Evolutionary conservation across 2,113 vertebrate genomes (phyloP), one percentile per base, ranked within the genome.

Genomic region (Ammospiza caudacuta): DNA sequence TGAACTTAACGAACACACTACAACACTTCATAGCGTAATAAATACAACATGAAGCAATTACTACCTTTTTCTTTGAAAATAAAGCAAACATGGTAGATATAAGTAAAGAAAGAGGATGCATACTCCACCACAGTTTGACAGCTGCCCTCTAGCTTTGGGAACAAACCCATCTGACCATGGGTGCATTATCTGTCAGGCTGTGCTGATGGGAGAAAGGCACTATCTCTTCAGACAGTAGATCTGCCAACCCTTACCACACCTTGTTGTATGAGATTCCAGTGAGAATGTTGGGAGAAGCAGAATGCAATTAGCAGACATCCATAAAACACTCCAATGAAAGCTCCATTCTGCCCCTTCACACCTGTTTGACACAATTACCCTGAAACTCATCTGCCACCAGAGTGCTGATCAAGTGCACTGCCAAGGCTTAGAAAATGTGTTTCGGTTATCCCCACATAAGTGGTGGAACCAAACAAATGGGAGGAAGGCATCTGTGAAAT

Each of bases 391-490:
- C 72, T 94, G 66, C 89, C 78, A 76, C 64, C 27, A 68, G 78
- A 82, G 68, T 55, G 47, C 41, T 94, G 94, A 97, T 96, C 89
- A 95, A 94, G 76, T 88, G 61, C 68, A 37, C 61, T 92, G 28
- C 29, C 2, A 21, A 74, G 79, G 75, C 51, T 93, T 66, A 47
- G 75, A 68, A 96, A 96, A 80, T 37, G 51, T 89, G 44, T 61
- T 96, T 83, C 46, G 8, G 59, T 87, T 92, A 90, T 96, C 72
- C 73, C 49, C 66, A 73, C 37, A 7, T 44, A 84, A 86, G 62
- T 70, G 81, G 54, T 72, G 51, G 66, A 89, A 88, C 44, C 79
- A 64, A 83, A 80, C 58, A 80, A 94, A 75, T 37, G 27, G 51
- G 52, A 94, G 61, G 62, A 89, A 90, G 70, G 37, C 85, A 49